Base-by-base conservation (phyloP, 30 jellyfish, hydroid and myxozoan genomes). In the Clytia hemisphaerica region DNA sequence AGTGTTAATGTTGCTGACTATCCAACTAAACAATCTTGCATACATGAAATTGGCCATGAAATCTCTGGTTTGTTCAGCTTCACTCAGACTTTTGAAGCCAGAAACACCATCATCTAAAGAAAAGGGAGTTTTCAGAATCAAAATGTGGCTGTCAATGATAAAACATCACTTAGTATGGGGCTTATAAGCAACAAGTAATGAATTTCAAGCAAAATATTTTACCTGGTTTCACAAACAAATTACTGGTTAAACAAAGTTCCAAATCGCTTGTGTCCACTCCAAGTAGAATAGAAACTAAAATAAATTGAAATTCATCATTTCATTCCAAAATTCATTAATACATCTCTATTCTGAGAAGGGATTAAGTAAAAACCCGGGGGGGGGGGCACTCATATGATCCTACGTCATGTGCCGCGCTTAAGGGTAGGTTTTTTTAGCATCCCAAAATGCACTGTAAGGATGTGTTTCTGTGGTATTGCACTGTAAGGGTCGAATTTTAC, bases 11-110 rank as follows among this genome's bases (percentile, higher is more conserved):
- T 68, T 66, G 62, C 36, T 24, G 6, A 83, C 87, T 30, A 83
- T 40, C 95, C 95, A 83, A 24, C 93, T 73, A 63, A 83, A 83
- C 58, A 83, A 60, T 37, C 95, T 61, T 14, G 80, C 84, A 62
- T 84, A 84, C 6, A 84, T 70, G 4, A 44, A 79, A 18, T 70
- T 84, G 4, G 84, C 80, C 9, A 84, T 58, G 33, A 50, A 71
- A 38, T 84, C 95, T 9, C 95, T 51, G 34, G 87, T 72, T 12
- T 48, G 22, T 25, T 68, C 69, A 16, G 95, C 95, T 51, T 84
- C 71, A 4, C 66, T 38, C 49, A 84, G 36, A 50, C 68, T 67
- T 37, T 84, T 84, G 25, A 78, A 79, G 0, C 93, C 73, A 15
- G 93, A 65, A 45, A 84, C 76, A 26, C 88, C 58, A 29, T 62